Conservation (phyloP, 2,888 invertebrate genomes). For the Epinotia bilunana region DNA sequence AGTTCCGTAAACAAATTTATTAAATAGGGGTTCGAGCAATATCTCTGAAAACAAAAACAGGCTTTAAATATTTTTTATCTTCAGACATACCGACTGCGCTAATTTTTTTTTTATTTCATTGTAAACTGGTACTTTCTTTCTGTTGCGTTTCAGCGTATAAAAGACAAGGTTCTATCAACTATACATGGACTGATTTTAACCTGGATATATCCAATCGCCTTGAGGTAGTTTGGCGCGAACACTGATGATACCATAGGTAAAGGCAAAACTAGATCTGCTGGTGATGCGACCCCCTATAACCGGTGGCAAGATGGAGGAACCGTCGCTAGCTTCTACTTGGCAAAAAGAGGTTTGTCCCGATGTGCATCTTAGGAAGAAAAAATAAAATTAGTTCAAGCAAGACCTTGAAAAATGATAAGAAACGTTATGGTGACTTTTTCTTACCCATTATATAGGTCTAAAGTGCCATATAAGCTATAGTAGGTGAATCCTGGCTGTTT, state of each 20-base stretch:
- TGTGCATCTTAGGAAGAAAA: slow-evolving; percentile 61
- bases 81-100: background rate
- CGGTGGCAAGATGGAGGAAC: slow-evolving; percentile 84
- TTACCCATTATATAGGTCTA: slow-evolving; percentile 50
- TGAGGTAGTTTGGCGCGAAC: slow-evolving; percentile 86
- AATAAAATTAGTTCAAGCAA: background rate
- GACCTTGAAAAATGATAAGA: too few relatives aligned
- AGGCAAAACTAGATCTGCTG: slow-evolving; percentile 82
- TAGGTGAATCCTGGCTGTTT: slow-evolving; percentile 47
- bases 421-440: background rate
- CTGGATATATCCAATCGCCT: slow-evolving; percentile 88
- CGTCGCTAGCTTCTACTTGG: slow-evolving; percentile 58
- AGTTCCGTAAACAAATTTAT: slow-evolving; percentile 83
- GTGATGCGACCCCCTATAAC: slow-evolving; percentile 83
- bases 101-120: background rate
- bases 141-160: background rate
- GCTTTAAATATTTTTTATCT: background rate
- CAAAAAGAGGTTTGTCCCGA: slow-evolving; percentile 59
- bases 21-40: slow-evolving; percentile 85
- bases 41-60: slow-evolving; percentile 66
- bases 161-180: background rate
- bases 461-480: slow-evolving; percentile 47
- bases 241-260: slow-evolving; percentile 86
- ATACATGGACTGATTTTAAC: background rate
- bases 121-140: too few relatives aligned